Evolutionary conservation across 2,113 vertebrate species (phyloP).

Genomic region (Tamias sibiricus): DNA sequence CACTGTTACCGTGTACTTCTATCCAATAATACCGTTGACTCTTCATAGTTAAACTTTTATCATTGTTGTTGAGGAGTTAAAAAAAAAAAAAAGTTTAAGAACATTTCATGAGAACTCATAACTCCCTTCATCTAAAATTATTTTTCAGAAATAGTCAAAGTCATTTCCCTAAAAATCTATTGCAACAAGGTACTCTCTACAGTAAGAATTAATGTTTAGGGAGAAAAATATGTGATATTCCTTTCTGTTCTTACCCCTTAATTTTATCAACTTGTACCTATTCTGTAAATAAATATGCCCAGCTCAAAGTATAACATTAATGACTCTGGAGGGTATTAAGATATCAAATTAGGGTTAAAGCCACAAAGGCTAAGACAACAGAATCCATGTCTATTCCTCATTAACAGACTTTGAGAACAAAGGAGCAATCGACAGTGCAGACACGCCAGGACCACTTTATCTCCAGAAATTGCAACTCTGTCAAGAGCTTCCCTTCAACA

Average conservation of each 20-base stretch:
- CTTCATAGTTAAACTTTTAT: not conserved
- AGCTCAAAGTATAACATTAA: conserved; percentile 6
- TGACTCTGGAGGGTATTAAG: not conserved
- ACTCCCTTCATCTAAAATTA: conserved; percentile 38
- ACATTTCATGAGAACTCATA: not conserved
- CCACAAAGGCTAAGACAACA: not conserved
- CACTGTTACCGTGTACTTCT: not conserved
- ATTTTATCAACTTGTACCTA: conserved; percentile 52
- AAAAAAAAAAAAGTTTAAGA: not conserved
- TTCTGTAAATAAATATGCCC: not conserved
- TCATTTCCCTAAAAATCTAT: not conserved
- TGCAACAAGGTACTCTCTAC: not conserved
- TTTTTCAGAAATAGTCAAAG: conserved; percentile 39
- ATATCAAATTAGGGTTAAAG: conserved; percentile 3
- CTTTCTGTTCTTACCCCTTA: not conserved
- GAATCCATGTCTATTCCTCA: not conserved
- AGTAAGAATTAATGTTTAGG: not conserved
- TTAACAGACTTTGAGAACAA: conserved; percentile 37
- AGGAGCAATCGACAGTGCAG: conserved; percentile 16
- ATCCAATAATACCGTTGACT: not conserved
- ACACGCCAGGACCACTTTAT: not conserved
- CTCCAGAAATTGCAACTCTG: conserved; percentile 54
- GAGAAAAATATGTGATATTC: not conserved
- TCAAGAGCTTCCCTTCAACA: conserved; percentile 63
- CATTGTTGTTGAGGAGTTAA: not conserved